Evolutionary conservation across 2,797 vertebrate species (phyloP), one percentile per base, ranked within the genome.

Genomic region (Malurus splendens): DNA sequence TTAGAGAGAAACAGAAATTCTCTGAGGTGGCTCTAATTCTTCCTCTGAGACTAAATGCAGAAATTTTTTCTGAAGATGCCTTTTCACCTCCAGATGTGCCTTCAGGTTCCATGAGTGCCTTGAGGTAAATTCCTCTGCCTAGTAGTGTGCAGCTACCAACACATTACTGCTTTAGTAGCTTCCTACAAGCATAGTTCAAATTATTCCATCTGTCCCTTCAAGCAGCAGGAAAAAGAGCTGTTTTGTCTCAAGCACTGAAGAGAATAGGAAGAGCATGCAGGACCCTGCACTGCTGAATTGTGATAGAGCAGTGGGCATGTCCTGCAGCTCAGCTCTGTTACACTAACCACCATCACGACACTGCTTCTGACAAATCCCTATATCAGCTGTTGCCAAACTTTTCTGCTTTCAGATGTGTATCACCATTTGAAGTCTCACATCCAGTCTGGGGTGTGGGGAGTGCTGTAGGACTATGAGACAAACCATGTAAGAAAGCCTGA

Each of bases 371-470:
- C 39, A 9, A 38, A 19, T 44, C 27, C 10, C 28, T 38, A 1
- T 7, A n/a, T 11, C 38, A 70, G 20, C 54, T 47, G 2, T 3
- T 41, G 24, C 23, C 27, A 89, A 57, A 28, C 41, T 5, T 55
- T n/a, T 41, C 66, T 65, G 8, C 3, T 3, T 72, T 38, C 24
- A 25, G 38, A 11, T 38, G 7, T 1, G 0, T 19, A n/a, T 24
- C 24, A 36, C 42, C 13, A 10, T 64, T 22, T 80, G 38, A 42
- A 86, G 30, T 38, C 56, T 25, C 41, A 47, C 23, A 57, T 54
- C 30, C 10, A 39, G 0, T 47, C 17, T 72, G 27, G 28, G 20
- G 4, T 10, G 4, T 20, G 19, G 12, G 15, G 14, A 3, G 9
- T 86, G 80, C 77, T 75, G 28, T 1, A 2, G 52, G 14, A 19